Base-by-base conservation (phyloP, 2,113 vertebrate species). In the Poecile atricapillus region DNA sequence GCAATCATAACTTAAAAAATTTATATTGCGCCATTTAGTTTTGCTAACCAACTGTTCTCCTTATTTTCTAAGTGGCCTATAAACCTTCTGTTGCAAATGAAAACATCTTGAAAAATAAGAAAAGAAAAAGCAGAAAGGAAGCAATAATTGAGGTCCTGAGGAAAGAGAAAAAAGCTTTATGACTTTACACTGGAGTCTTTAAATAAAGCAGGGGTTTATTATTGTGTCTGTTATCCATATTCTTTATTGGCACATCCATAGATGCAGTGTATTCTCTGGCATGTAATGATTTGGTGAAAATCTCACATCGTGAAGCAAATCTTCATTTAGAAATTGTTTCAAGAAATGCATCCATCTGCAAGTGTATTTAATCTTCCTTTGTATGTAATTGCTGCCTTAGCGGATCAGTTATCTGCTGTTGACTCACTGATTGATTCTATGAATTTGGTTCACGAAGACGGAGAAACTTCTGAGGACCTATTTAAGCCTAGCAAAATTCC, bases 401-500 rank as follows among this genome's bases (percentile, higher is more conserved):
- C 90, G 77, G 94, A 98, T 30, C 99, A 99, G 97, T 94, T 99
- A 82, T 97, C 97, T 90, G 98, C 98, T 27, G 95, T 99, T 67
- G 99, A 99, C 90, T 97, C 98, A 73, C 90, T 99, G 88, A 99
- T 99, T 90, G 98, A 99, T 93, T 99, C 98, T 46, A 99, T 99
- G 99, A 99, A 98, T 98, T 97, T 99, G 98, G 75, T 99, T 75
- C 96, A 97, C 74, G 97, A 98, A 93, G 97, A 98, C 78, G 97
- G 98, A 44, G 98, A 97, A 89, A 97, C 96, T n/a, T 88, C 90
- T 35, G 97, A 97, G 83, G 99, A 99, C 96, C 81, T 99, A 31
- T 98, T 99, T 90, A 98, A 99, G 89, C 98, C 98, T 83, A 98
- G 98, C 95, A 97, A 98, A 97, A 98, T 99, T 73, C 98, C 99